Conservation (phyloP, 2,888 invertebrate genomes). For the Eugnorisma glareosa region DNA sequence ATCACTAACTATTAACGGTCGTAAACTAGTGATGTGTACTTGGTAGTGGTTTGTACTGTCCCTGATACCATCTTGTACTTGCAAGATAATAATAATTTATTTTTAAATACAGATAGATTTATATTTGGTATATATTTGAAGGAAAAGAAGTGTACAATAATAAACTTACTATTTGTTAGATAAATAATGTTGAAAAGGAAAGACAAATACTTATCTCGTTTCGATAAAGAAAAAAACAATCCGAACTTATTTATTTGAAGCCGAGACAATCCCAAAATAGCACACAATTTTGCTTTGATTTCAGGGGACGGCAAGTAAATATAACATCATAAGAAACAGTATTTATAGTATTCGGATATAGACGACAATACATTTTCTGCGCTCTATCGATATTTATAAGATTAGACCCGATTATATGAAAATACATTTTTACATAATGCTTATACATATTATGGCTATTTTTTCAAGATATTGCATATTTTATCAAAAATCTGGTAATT, state of each 20-base stretch:
- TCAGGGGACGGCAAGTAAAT: background rate
- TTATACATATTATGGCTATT: background rate
- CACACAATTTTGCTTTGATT: slow-evolving; percentile 11
- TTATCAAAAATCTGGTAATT: background rate
- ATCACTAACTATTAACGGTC: slow-evolving; percentile 62
- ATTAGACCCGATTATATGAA: background rate
- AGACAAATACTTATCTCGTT: slow-evolving; percentile 16
- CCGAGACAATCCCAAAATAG: slow-evolving; percentile 11
- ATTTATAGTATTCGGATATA: background rate
- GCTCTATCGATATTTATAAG: slow-evolving; percentile 62
- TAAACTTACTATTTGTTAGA: slow-evolving; percentile 19
- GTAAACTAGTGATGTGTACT: slow-evolving; percentile 62
- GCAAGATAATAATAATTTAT: slow-evolving; percentile 26
- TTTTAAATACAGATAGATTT: slow-evolving; percentile 23
- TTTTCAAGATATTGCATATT: background rate
- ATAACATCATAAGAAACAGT: slow-evolving; percentile 7
- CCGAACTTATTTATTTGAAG: slow-evolving; percentile 13
- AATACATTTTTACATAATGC: background rate
- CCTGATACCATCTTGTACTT: background rate
- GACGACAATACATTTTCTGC: slow-evolving; percentile 10
- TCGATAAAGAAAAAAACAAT: background rate
- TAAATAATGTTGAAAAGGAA: slow-evolving; percentile 30
- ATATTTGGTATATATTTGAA: background rate
- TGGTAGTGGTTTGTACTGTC: slow-evolving; percentile 10
- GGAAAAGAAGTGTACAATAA: slow-evolving; percentile 4